Conservation (phyloP, 2,113 vertebrate species). For the Rynchops niger region DNA sequence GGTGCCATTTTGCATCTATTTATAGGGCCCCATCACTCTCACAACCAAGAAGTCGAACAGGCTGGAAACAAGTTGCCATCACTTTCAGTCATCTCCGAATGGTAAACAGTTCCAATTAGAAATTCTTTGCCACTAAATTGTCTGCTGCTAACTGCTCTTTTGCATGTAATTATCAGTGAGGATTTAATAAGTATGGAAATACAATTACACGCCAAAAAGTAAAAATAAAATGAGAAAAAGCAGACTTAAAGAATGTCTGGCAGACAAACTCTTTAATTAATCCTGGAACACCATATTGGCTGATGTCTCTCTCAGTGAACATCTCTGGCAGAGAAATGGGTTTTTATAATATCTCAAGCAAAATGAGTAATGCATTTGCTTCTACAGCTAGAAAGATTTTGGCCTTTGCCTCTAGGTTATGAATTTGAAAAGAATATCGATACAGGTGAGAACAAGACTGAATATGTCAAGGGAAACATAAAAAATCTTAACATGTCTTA, state of each 20-base stretch:
- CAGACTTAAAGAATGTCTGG: constrained; percentile 59
- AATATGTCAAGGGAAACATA: background rate
- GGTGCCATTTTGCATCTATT: constrained; percentile 44
- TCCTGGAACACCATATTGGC: constrained; percentile 28
- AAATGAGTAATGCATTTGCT: background rate
- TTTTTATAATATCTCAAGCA: background rate
- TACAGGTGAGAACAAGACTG: background rate
- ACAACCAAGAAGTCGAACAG: background rate
- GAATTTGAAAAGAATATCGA: background rate
- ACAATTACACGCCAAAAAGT: constrained; percentile 48
- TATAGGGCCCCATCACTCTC: background rate
- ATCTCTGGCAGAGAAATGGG: background rate
- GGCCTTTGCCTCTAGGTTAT: background rate
- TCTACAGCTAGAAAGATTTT: background rate
- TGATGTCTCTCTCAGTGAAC: background rate
- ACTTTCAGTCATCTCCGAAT: constrained; percentile 69
- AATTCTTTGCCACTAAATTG: constrained; percentile 70
- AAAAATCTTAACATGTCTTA: background rate
- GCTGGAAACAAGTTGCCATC: constrained; percentile 58
- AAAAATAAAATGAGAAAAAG: constrained; percentile 59
- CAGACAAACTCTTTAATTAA: constrained; percentile 61
- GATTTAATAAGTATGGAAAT: constrained; percentile 68
- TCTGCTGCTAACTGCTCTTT: constrained; percentile 69
- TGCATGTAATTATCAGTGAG: constrained; percentile 49
- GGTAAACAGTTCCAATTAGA: constrained; percentile 69